Conservation (phyloP, 2,113 vertebrate genomes). For the zebrafish (Danio rerio) region DNA sequence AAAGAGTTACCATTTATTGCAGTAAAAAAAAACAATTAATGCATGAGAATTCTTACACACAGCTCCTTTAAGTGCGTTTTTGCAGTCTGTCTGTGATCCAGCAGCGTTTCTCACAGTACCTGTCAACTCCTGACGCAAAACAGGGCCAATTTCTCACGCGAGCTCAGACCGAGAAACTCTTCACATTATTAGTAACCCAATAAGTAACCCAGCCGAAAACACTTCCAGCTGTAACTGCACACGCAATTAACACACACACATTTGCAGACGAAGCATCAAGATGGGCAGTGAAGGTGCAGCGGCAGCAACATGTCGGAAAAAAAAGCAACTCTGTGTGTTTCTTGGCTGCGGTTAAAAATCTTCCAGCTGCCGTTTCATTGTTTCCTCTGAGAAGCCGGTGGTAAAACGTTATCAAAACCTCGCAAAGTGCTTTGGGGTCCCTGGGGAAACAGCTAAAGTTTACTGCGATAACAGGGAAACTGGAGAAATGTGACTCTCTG, state of each 20-base stretch:
- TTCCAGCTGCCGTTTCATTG: constrained; percentile 23
- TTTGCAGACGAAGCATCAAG: background rate
- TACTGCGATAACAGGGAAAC: constrained; percentile 1
- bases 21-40: no score
- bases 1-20: no score
- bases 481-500: background rate
- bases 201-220: constrained; percentile 8
- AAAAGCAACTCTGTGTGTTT: constrained; percentile 25
- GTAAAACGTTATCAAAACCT: constrained; percentile 29
- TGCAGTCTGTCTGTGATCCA: no score
- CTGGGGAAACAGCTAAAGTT: background rate
- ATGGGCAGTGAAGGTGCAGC: background rate
- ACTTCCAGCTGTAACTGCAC: constrained; percentile 39
- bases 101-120: background rate
- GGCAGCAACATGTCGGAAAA: constrained; percentile 10
- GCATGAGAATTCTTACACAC: no score
- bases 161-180: constrained; percentile 1
- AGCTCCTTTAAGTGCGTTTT: no score
- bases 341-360: constrained; percentile 11
- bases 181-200: constrained; percentile 9
- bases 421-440: background rate
- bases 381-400: constrained; percentile 16
- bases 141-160: constrained; percentile 34
- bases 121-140: constrained; percentile 17
- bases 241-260: constrained; percentile 34